Evolutionary conservation across 2,888 invertebrate species (phyloP), one percentile per base, ranked within the genome.

Genomic region (Teleiodes luculella): DNA sequence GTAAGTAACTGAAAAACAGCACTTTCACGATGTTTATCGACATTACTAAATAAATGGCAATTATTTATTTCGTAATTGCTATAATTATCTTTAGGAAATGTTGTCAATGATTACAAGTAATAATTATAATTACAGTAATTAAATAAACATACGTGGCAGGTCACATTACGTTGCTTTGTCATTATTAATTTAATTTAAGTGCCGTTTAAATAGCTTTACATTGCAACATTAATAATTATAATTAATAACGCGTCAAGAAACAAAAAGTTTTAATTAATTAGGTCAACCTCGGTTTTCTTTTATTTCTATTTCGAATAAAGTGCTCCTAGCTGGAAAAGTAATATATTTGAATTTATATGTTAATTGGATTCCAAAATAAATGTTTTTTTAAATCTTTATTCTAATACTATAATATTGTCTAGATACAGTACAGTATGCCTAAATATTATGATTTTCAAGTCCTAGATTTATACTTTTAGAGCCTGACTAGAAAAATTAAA

Each of bases 1-100:
- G n/a, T 24, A 24, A 3, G n/a, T 37, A 37, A 11, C 7, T 14
- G 14, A 37, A 37, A 6, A 37, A n/a, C 43, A 51, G 36, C 20
- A 45, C 49, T 47, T 51, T 31, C 39, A 33, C 35, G 36, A 48
- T 11, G 33, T n/a, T n/a, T n/a, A n/a, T n/a, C n/a, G n/a, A n/a
- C 47, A 48, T 35, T 16, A 6, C 31, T 18, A 1, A 16, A 31
- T 33, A 48, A 31, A 46, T 46, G 8, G 24, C 13, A 7, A 31
- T 14, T 16, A 48, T 48, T 48, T 50, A 28, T 47, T 43, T 30
- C 33, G 49, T 49, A 49, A 49, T 57, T 47, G 54, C 54, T 37
- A 28, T 41, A 56, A 57, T 53, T 57, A 41, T 24, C 50, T 58
- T 58, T 52, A 43, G 52, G 30, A 54, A 54, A 50, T 39, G 47